Percentiles rank a stretch among this genome's conserved stretches.
These are phyloP conservation scores for Leptinotarsa peninsularis DNA, from an alignment of 2,888 invertebrate genomes.

Conservation along the genomic window DNA sequence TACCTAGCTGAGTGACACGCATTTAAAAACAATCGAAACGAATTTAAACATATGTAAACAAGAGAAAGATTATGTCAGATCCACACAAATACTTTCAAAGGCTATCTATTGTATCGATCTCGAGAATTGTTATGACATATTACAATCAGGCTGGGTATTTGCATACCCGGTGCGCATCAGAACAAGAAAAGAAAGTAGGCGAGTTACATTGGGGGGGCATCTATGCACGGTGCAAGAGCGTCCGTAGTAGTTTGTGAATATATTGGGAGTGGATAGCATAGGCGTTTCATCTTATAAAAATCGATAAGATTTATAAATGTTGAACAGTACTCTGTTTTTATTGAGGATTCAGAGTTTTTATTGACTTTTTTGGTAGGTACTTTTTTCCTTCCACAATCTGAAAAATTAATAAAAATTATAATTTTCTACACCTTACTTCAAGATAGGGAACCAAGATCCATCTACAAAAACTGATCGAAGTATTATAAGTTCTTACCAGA, in stretches of 20 bases:
- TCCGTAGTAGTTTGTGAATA: conserved; percentile 16
- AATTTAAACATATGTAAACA: conserved; percentile 31
- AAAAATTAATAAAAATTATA: too few species aligned
- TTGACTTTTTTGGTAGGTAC: too few species aligned
- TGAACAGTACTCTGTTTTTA: too few species aligned
- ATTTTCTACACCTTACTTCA: background rate
- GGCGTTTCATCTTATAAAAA: conserved; percentile 15
- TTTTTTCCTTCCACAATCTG: too few species aligned
- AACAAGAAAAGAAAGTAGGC: conserved; percentile 27
- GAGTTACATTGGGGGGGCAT: conserved; percentile 20
- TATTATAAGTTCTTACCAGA: too few species aligned
- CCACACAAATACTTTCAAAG: conserved; percentile 37
- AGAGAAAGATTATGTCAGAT: conserved; percentile 42
- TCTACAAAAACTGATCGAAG: too few species aligned
- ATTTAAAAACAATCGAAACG: conserved; percentile 21
- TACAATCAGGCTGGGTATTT: conserved; percentile 49
- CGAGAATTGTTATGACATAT: conserved; percentile 44
- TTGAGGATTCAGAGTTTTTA: too few species aligned
- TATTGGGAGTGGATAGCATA: conserved; percentile 15
- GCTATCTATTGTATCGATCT: conserved; percentile 43
- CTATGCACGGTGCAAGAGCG: conserved; percentile 16
- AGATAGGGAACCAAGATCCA: too few species aligned
- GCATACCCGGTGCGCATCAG: conserved; percentile 43
- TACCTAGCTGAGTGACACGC: conserved; percentile 20
- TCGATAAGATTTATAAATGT: background rate